Base-by-base conservation (phyloP, 2,797 vertebrate genomes). In the Crocidura indochinensis region DNA sequence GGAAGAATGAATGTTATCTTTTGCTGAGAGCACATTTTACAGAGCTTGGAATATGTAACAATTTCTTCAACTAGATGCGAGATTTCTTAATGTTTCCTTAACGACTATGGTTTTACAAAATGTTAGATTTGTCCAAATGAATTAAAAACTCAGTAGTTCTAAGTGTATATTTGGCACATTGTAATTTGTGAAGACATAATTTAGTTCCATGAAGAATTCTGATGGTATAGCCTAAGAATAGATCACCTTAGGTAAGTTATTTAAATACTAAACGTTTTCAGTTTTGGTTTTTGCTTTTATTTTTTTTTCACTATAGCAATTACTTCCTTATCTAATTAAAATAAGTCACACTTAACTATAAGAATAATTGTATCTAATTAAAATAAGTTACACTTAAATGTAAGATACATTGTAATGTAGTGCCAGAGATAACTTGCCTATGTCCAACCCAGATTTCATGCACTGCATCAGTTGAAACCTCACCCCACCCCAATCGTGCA, bases 61-160 rank as follows among this genome's bases (percentile, higher is more conserved):
- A 27, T 51, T 72, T 27, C 10, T 38, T 49, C 65, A 67, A 67
- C 14, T 82, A 51, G 81, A 60, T 49, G 65, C 64, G 29, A 29
- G 72, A 6, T 73, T 89, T 80, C 51, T 81, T 88, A 19, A 10
- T 81, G 29, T 85, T 80, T 85, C 12, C 72, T 72, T 67, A 91
- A 29, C 56, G 47, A 38, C 65, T 89, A 31, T 51, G 20, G 10
- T 69, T 86, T 85, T 77, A 81, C 67, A 29, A 89, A 72, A 24
- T 67, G 29, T 9, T 86, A 46, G 12, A 77, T 72, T 85, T 82
- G 24, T 87, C 31, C 64, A 64, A 87, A 72, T 90, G 83, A 77
- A 49, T 85, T 71, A 85, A 71, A 24, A 6, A n/a, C 17, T 64
- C 19, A 38, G 22, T 88, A 22, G 29, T 68, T 80, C 62, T 64